Evolutionary conservation across 1,140 invertebrate species (phyloP).

Genomic region (Dolichoris vasculosae): DNA sequence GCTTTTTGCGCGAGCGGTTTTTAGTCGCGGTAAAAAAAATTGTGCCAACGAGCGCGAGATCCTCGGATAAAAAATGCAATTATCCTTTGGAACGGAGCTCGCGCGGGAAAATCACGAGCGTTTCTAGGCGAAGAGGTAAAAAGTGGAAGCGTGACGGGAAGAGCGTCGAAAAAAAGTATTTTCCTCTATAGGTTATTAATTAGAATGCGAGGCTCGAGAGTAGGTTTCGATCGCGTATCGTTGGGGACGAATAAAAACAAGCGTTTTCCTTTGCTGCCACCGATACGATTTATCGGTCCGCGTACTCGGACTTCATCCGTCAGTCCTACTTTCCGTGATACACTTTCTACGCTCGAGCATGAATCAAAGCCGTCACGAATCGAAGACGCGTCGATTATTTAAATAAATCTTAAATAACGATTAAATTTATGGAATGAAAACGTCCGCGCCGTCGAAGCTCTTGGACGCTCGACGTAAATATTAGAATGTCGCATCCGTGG

Average conservation of each 20-base stretch:
- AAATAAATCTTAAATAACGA: background rate
- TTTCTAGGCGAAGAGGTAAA: background rate
- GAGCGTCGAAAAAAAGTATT: background rate
- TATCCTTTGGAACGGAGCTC: no score
- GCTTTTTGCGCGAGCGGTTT: background rate
- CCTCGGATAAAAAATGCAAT: no score
- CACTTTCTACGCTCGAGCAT: constrained; percentile 47
- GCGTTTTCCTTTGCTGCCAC: background rate
- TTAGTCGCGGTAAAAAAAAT: background rate
- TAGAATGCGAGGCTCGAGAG: background rate
- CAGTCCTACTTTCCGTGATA: constrained; percentile 52
- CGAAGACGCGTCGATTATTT: constrained; percentile 6
- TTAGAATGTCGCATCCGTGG: background rate
- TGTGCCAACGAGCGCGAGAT: background rate
- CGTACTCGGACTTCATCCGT: constrained; percentile 41
- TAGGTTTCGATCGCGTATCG: background rate
- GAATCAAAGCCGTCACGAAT: constrained; percentile 42
- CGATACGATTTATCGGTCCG: background rate
- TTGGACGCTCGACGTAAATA: background rate
- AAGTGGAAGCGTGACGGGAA: background rate
- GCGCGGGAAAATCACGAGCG: background rate
- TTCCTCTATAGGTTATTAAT: background rate
- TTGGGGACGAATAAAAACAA: background rate
- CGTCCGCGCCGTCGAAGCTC: background rate
- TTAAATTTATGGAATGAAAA: background rate